Evolutionary conservation across 1,140 invertebrate species (phyloP), one percentile per base, ranked within the genome.

Genomic region (Trichomalopsis sarcophagae): DNA sequence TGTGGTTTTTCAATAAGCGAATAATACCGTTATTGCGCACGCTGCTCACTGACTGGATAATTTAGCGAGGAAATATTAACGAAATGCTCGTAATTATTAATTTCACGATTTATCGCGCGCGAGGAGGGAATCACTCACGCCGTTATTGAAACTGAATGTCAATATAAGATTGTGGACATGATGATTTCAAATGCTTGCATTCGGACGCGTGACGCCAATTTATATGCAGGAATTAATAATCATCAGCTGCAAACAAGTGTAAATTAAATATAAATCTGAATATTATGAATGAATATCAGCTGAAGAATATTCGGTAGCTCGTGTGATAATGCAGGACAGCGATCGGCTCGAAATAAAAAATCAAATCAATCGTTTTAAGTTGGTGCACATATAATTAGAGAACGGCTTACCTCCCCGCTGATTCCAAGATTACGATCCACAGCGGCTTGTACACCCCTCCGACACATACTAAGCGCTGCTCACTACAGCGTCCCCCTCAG

Each of bases 371-470:
- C 36, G 36, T 40, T 40, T 40, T 9, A 44, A 44, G 40, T 44
- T n/a, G 75, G 74, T 75, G 47, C 73, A 36, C 30, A 47, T 21
- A 50, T 84, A 84, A 77, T 68, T 69, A 50, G 78, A 14, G 14
- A 47, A 50, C 36, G n/a, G 62, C 23, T 76, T 47, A 47, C 27
- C 33, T 68, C 17, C 9, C 80, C 30, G 44, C 21, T 62, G 81
- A 76, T 76, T 82, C 47, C 13, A 76, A 82, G 73, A 82, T 76
- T 66, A 66, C 36, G 50, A 73, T 27, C 10, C 30, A 33, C 62
- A 71, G 10, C 40, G 9, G 4, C 23, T 71, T 47, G 36, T 74
- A 40, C 74, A 40, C 36, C 69, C 69, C 81, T n/a, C 10, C n/a
- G n/a, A 36, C 33, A 80, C 21, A n/a, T 68, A 47, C 68, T 81